Evolutionary conservation across 2,888 invertebrate species (phyloP), one percentile per base, ranked within the genome.

Genomic region (Acanthosepion pharaonis): DNA sequence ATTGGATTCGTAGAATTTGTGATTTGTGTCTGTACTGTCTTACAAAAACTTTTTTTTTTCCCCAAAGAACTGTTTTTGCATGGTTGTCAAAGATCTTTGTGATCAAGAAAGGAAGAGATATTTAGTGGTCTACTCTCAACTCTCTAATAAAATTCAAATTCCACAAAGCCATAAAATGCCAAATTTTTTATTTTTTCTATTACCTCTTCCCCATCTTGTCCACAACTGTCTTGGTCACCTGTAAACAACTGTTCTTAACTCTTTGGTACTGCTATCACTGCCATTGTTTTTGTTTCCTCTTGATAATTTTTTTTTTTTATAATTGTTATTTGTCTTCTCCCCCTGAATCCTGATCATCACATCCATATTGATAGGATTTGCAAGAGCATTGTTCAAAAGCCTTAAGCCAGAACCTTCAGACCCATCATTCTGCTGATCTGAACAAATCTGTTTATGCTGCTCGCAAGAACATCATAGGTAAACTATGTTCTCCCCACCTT

Each of bases 331-430:
- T 33, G 15, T 33, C 78, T n/a, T 78, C 78, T 78, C n/a, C 23
- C n/a, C 33, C 78, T 33, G 78, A 15, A 78, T 78, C 78, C n/a
- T 78, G 78, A 78, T 78, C 78, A 28, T n/a, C n/a, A n/a, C n/a
- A n/a, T 33, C 78, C n/a, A n/a, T 78, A 78, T 78, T 33, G n/a
- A 78, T 78, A 78, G 78, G 33, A 48, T 4, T 42, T 53, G 53
- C 92, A 92, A 92, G 92, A 51, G 33, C 33, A 78, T 78, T 78
- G 78, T 78, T 78, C 78, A 78, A 78, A 78, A 78, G n/a, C 78
- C 18, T 78, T 78, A 78, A 51, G 92, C 48, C 18, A 92, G 92
- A 92, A 92, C 20, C 92, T 92, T 49, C 92, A 92, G 48, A 15
- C 92, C 28, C 92, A 53, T 11, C 53, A 53, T 92, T 51, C 49